Percentiles rank a stretch among this genome's conserved stretches.
These are phyloP conservation scores for Heteromyza rotundicornis DNA, from an alignment of 2,888 invertebrate species.

Conservation along the genomic window DNA sequence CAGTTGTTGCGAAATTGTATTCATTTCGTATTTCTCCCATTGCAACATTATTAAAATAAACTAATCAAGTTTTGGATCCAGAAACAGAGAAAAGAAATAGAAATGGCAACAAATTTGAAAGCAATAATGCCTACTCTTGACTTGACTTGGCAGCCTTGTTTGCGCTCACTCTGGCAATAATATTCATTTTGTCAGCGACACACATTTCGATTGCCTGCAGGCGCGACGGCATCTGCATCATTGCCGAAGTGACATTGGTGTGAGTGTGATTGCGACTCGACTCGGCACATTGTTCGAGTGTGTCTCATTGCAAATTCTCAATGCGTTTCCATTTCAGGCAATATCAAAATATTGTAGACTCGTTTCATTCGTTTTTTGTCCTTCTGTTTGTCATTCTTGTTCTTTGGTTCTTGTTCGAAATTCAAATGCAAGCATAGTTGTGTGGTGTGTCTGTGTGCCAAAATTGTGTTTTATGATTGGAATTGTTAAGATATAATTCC, in stretches of 20 bases:
- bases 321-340: not conserved
- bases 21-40: not conserved
- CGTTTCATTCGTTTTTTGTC: too few species aligned
- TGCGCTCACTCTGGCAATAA: not conserved
- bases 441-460: too few species aligned
- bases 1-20: not conserved
- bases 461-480: too few species aligned
- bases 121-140: not conserved
- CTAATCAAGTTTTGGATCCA: not conserved
- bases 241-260: not conserved
- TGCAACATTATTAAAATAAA: not conserved
- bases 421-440: too few species aligned
- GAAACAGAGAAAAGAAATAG: too few species aligned
- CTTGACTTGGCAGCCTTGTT: too few species aligned
- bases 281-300: too few species aligned
- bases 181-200: not conserved
- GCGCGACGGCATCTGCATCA: slow-evolving; percentile 6
- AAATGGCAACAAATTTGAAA: not conserved
- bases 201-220: not conserved
- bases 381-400: too few species aligned
- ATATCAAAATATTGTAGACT: too few species aligned
- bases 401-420: too few species aligned
- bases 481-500: too few species aligned
- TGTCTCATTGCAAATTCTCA: slow-evolving; percentile 9
- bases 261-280: too few species aligned